These are phyloP conservation scores for Eriosoma lanigerum DNA, from an alignment of 1,140 invertebrate genomes.

Conservation along the genomic window DNA sequence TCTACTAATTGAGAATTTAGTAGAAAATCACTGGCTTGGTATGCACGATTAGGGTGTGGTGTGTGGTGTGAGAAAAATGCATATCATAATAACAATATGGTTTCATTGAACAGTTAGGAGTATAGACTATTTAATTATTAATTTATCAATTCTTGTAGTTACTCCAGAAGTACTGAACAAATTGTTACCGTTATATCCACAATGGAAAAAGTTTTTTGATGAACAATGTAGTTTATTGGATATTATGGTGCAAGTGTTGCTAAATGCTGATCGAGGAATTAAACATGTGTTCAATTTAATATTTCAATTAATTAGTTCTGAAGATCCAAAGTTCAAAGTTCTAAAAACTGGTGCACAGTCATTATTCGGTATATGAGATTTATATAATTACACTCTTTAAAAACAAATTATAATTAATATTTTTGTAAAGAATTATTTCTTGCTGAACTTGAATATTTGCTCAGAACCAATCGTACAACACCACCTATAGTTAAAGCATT, in stretches of 20 bases:
- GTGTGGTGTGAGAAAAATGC: no score
- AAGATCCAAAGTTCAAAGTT: conserved; percentile 21
- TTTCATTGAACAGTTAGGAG: no score
- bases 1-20: no score
- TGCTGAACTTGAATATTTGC: conserved; percentile 31
- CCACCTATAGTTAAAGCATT: conserved; percentile 39
- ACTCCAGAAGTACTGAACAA: conserved; percentile 36
- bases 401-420: background rate
- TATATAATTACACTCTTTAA: background rate
- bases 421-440: conserved; percentile 28
- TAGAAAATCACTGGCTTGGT: no score
- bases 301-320: conserved; percentile 34
- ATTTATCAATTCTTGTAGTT: conserved; percentile 13
- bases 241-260: conserved; percentile 38
- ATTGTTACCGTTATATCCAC: conserved; percentile 13
- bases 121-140: conserved; percentile 22
- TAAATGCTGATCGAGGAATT: conserved; percentile 43
- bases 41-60: no score
- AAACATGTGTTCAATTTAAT: conserved; percentile 45
- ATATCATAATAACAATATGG: no score
- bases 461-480: conserved; percentile 15
- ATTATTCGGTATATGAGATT: conserved; percentile 37
- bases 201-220: conserved; percentile 49
- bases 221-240: conserved; percentile 30
- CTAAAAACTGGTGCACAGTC: conserved; percentile 36